Evolutionary conservation across 2,888 invertebrate genomes (phyloP).

Genomic region (Dicyrtoma fusca): DNA sequence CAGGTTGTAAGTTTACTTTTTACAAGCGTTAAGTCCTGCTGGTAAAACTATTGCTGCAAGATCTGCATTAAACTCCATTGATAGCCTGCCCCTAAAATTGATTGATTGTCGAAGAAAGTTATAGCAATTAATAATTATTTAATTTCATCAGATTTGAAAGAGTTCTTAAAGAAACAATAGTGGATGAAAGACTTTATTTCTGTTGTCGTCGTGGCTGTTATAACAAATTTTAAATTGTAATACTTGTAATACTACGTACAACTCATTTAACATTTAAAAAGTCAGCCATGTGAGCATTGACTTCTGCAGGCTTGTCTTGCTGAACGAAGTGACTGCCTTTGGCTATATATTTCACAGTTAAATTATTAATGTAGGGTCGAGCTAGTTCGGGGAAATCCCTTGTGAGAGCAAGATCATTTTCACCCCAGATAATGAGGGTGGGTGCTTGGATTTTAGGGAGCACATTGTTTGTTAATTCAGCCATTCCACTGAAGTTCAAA

Average conservation of each 20-base stretch:
- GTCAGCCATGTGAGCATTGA: constrained; percentile 63
- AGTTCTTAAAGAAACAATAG: background rate
- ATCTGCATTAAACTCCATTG: no score
- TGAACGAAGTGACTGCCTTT: constrained; percentile 65
- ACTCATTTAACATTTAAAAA: background rate
- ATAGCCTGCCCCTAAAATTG: no score
- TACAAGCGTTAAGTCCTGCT: no score
- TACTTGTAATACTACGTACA: background rate
- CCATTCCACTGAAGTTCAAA: constrained; percentile 35
- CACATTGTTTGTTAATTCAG: background rate
- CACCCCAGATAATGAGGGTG: constrained; percentile 61
- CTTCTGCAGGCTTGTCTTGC: constrained; percentile 64
- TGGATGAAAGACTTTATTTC: constrained; percentile 4
- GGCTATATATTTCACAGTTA: constrained; percentile 62
- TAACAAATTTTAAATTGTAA: background rate
- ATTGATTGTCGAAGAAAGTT: no score
- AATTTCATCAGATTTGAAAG: no score
- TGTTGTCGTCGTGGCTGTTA: background rate
- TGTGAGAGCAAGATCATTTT: constrained; percentile 60
- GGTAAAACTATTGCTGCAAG: no score
- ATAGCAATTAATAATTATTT: no score
- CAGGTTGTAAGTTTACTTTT: no score
- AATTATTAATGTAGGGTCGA: constrained; percentile 61
- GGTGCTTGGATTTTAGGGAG: constrained; percentile 59
- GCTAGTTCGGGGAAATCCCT: constrained; percentile 59